These are phyloP conservation scores for Montipora sp. DNA, from an alignment of 64 coral and sea anemone genomes.

Conservation along the genomic window DNA sequence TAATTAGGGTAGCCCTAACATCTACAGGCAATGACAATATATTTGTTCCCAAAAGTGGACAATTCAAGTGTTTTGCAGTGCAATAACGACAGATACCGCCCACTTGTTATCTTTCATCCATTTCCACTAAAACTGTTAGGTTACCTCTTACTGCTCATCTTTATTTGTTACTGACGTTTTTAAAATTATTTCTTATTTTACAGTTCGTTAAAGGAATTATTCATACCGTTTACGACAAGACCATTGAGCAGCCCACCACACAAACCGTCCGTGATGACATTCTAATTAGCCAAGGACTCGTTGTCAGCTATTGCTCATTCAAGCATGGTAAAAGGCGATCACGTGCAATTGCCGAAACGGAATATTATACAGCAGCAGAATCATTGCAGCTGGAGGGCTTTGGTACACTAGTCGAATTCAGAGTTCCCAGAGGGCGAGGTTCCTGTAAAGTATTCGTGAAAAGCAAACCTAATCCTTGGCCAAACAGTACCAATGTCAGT, in stretches of 20 bases:
- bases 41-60: too few relatives aligned
- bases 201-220: slow-evolving; percentile 4
- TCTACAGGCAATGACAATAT: too few relatives aligned
- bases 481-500: background rate
- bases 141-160: background rate
- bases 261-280: background rate
- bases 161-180: background rate
- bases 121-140: too few relatives aligned
- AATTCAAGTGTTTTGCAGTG: too few relatives aligned
- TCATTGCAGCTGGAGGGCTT: background rate
- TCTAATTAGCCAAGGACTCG: slow-evolving; percentile 19
- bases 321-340: slow-evolving; percentile 23
- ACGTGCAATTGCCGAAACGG: background rate
- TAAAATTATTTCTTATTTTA: background rate
- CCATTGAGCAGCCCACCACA: background rate
- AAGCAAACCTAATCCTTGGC: slow-evolving; percentile 13
- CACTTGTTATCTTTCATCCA: background rate
- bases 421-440: background rate
- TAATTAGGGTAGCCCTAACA: too few relatives aligned
- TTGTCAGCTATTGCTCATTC: slow-evolving; percentile 39
- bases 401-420: background rate
- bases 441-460: slow-evolving; percentile 24
- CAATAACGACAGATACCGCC: too few relatives aligned
- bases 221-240: slow-evolving; percentile 3
- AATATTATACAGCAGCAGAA: background rate